Percentiles rank a stretch among this genome's conserved stretches.
Conservation (phyloP, 2,888 invertebrate species). For the Hybos culiciformis region DNA sequence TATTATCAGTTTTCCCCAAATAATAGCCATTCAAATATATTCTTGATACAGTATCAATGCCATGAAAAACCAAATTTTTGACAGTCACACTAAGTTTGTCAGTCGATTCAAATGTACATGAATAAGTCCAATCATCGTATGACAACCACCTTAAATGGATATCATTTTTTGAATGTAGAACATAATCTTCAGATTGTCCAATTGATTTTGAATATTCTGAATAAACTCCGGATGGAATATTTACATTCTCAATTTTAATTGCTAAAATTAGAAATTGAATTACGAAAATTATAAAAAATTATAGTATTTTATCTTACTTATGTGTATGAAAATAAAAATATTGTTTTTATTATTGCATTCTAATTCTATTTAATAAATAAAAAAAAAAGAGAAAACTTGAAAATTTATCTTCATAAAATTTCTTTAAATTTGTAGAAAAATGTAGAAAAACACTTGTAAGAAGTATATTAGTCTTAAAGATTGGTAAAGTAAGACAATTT, state of each 20-base stretch:
- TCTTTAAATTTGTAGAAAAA: too few relatives aligned
- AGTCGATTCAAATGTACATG: slow-evolving; percentile 44
- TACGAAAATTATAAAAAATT: too few relatives aligned
- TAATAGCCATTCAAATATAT: slow-evolving; percentile 54
- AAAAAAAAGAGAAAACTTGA: too few relatives aligned
- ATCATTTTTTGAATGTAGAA: slow-evolving; percentile 58
- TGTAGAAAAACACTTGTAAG: too few relatives aligned
- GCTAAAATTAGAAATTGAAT: slow-evolving; percentile 20
- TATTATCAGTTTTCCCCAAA: slow-evolving; percentile 58
- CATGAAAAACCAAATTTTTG: slow-evolving; percentile 55
- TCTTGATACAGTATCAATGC: slow-evolving; percentile 73
- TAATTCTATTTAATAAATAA: too few relatives aligned
- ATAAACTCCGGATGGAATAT: slow-evolving; percentile 29
- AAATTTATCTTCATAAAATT: too few relatives aligned
- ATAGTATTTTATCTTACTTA: too few relatives aligned
- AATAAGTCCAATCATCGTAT: slow-evolving; percentile 65
- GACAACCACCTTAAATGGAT: slow-evolving; percentile 69
- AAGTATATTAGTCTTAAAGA: too few relatives aligned
- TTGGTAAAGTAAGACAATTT: too few relatives aligned
- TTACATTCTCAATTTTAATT: slow-evolving; percentile 15
- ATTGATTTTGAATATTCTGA: slow-evolving; percentile 16
- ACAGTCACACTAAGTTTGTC: slow-evolving; percentile 24
- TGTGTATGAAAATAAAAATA: too few relatives aligned
- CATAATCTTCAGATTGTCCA: slow-evolving; percentile 16
- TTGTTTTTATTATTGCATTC: too few relatives aligned